Conservation (phyloP, 2,888 invertebrate species). For the Tortrix viridana region DNA sequence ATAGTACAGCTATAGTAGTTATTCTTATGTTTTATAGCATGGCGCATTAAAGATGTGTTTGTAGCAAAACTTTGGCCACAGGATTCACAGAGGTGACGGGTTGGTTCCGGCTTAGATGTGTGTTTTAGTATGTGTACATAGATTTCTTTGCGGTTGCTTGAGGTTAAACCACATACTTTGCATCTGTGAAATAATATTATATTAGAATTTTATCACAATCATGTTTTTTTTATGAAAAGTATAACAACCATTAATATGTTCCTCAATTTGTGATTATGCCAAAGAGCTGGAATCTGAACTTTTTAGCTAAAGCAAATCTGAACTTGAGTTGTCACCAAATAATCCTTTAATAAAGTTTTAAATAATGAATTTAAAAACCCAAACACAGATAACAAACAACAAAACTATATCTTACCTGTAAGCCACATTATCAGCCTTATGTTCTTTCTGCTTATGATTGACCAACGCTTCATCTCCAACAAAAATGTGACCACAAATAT, state of each 20-base stretch:
- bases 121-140: slow-evolving; percentile 85
- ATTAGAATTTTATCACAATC: no score
- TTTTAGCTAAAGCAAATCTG: no score
- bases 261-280: no score
- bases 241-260: no score
- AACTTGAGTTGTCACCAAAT: no score
- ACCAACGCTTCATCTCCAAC: slow-evolving; percentile 58
- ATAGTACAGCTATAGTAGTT: slow-evolving; percentile 53
- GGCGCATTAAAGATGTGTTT: slow-evolving; percentile 60
- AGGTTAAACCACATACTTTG: slow-evolving; percentile 84
- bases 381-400: background rate
- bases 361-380: no score
- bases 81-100: slow-evolving; percentile 70
- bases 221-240: no score
- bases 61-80: slow-evolving; percentile 74
- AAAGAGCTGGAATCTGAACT: no score
- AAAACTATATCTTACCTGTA: slow-evolving; percentile 56
- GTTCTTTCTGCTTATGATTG: slow-evolving; percentile 64
- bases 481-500: slow-evolving; percentile 68
- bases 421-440: slow-evolving; percentile 55
- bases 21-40: slow-evolving; percentile 57
- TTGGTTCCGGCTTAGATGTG: slow-evolving; percentile 54
- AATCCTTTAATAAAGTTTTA: no score
- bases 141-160: slow-evolving; percentile 81
- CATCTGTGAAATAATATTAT: slow-evolving; percentile 64